These are phyloP conservation scores for Melospiza melodia DNA, from an alignment of 2,113 vertebrate species.

Conservation along the genomic window DNA sequence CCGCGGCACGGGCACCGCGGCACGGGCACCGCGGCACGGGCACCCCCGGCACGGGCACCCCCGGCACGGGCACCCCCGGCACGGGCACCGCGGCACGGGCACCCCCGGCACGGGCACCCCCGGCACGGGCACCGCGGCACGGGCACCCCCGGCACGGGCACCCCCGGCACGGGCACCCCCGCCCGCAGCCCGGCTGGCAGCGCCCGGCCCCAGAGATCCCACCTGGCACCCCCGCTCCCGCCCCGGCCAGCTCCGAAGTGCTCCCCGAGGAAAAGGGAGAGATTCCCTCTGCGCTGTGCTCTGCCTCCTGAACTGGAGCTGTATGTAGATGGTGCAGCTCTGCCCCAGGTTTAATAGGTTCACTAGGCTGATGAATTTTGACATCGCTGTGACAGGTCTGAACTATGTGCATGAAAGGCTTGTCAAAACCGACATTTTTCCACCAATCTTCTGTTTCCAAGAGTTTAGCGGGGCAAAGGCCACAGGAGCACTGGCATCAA, in stretches of 20 bases:
- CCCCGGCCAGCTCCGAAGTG: neutral
- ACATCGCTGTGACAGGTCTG: neutral
- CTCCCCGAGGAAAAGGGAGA: neutral
- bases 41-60: no score
- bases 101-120: no score
- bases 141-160: no score
- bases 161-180: no score
- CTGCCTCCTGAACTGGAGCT: neutral
- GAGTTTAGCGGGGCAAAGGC: neutral
- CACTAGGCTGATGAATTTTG: neutral
- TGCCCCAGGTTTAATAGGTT: neutral
- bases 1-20: no score
- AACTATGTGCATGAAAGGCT: neutral
- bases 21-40: no score
- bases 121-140: no score
- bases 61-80: no score
- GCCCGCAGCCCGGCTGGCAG: neutral
- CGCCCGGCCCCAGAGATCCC: neutral
- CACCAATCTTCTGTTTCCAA: neutral
- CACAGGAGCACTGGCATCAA: neutral
- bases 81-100: no score
- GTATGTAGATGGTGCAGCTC: neutral
- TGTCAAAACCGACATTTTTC: neutral
- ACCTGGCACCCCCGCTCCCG: fast-evolving
- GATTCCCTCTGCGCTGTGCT: neutral